Percentiles rank a stretch among this genome's conserved stretches.
phyloP scores from a whole-genome alignment of 2,797 vertebrate species.

The Aselliscus stoliczkanus region DNA sequence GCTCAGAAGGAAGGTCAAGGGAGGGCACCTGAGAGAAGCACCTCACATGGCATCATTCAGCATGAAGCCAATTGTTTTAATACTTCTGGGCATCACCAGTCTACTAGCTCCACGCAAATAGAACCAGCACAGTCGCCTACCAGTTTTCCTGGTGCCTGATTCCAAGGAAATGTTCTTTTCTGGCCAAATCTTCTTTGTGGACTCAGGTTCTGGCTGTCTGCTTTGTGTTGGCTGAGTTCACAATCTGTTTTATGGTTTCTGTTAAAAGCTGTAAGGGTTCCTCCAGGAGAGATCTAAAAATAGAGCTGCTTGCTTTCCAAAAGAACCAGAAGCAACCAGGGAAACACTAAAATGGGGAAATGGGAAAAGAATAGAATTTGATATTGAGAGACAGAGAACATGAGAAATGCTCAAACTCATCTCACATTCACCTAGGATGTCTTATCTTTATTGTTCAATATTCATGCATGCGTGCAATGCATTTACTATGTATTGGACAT shows the following conservation, averaged over 20 bases:
- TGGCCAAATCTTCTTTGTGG: not conserved
- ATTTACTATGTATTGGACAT: not conserved
- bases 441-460: not conserved
- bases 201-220: not conserved
- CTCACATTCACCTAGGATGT: not conserved
- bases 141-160: constrained; percentile 49
- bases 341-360: not conserved
- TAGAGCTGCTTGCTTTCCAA: constrained; percentile 56
- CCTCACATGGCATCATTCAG: constrained; percentile 37
- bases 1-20: constrained; percentile 46
- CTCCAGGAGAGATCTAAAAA: constrained; percentile 35
- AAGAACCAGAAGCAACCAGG: constrained; percentile 6
- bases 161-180: constrained; percentile 58
- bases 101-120: constrained; percentile 56
- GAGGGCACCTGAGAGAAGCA: constrained; percentile 42
- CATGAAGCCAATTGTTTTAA: constrained; percentile 55
- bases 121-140: constrained; percentile 53
- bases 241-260: constrained; percentile 43
- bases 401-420: not conserved
- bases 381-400: not conserved
- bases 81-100: constrained; percentile 44
- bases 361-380: not conserved
- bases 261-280: constrained; percentile 54
- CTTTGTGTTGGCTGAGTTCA: constrained; percentile 55
- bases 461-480: not conserved